Base-by-base conservation (phyloP, 2,113 vertebrate genomes). In the Ophiodon elongatus region DNA sequence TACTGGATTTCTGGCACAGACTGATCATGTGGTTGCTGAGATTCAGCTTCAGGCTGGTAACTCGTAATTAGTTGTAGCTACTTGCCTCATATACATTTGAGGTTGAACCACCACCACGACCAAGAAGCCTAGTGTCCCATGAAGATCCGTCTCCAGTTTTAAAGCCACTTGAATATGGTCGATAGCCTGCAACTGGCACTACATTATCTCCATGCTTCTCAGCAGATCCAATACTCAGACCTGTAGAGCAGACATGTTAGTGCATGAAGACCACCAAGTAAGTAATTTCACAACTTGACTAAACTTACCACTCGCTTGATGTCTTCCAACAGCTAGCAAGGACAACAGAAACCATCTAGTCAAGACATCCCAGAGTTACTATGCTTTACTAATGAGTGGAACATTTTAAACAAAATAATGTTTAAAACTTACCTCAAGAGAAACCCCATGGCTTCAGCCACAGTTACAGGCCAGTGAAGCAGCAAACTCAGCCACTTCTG, bases 321-420 rank as follows among this genome's bases (percentile, higher is more conserved):
- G 13, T n/a, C 45, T 35, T 63, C 37, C 77, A 47, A 62, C 67
- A 67, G 25, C 27, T 4, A 88, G 4, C 14, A 86, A 35, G 23
- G 68, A 73, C 41, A 89, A 65, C 35, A 88, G 54, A 54, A 86
- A 3, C 63, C 52, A 82, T 10, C 86, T 86, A 57, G 13, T 57
- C 2, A 68, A 68, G 21, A 45, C 4, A 68, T 23, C 21, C 4
- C 31, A 45, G 47, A n/a, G 25, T 82, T 54, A 68, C n/a, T n/a
- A 1, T 4, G 8, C 2, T 35, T 47, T 0, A n/a, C 25, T 19
- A 37, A 25, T 8, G 3, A 52, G 19, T 11, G 8, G 23, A 56
- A 56, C 9, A 56, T 25, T 27, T 60, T 0, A 52, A 31, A 69
- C 1, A 47, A 11, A 57, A 25, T 27, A 56, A n/a, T 2, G 4